Conservation (phyloP, 2,113 vertebrate species). For the Dinomys branickii region DNA sequence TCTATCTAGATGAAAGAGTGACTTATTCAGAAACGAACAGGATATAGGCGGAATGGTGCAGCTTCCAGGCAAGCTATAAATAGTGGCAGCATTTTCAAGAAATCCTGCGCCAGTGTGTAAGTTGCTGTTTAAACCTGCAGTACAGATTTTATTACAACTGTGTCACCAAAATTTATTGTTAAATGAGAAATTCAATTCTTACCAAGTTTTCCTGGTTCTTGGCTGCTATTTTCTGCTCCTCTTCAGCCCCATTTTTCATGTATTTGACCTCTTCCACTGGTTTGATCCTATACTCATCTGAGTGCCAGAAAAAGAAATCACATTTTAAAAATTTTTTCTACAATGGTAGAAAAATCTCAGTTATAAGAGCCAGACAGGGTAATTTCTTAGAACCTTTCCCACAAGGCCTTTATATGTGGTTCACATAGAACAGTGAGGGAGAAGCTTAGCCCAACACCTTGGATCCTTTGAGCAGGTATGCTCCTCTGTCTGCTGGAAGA, state of each 20-base stretch:
- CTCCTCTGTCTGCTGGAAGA: not conserved
- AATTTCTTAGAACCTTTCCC: not conserved
- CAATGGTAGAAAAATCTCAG: conserved; percentile 33
- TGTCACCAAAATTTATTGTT: conserved; percentile 65
- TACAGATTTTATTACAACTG: conserved; percentile 69
- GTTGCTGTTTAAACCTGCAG: conserved; percentile 14
- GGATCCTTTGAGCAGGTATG: not conserved
- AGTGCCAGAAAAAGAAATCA: conserved; percentile 74
- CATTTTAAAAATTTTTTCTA: conserved; percentile 68
- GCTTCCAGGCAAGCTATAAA: conserved; percentile 74
- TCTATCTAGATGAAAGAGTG: conserved; percentile 72
- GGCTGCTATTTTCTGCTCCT: conserved; percentile 89
- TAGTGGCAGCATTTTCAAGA: conserved; percentile 67
- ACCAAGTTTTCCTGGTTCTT: conserved; percentile 92
- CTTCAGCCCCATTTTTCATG: conserved; percentile 90
- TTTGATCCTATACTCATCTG: conserved; percentile 99
- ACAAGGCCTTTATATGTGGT: not conserved
- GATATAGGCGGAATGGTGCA: conserved; percentile 37
- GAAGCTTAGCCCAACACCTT: not conserved
- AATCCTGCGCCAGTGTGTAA: not conserved
- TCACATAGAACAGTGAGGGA: not conserved
- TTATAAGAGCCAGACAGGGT: not conserved
- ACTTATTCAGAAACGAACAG: conserved; percentile 81
- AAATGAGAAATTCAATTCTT: conserved; percentile 80
- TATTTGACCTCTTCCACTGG: conserved; percentile 96